A percentile compares a stretch with the other conserved stretches of the same genome.
Conservation (phyloP, 2,888 invertebrate species). For the Crematogaster levior region DNA sequence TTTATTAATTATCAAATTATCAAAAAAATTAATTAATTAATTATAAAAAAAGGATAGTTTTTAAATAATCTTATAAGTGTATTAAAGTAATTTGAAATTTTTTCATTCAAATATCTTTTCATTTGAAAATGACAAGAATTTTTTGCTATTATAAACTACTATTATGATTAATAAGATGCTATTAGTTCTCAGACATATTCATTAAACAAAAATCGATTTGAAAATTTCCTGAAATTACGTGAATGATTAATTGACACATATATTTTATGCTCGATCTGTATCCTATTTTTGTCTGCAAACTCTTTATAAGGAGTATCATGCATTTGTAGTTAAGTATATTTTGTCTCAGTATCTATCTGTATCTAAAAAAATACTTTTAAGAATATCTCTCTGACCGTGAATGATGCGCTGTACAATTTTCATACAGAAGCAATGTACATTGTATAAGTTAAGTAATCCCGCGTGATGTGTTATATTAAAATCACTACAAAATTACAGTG, state of each 20-base stretch:
- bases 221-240: conserved; percentile 10
- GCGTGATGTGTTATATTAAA: conserved; percentile 24
- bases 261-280: conserved; percentile 29
- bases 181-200: not conserved
- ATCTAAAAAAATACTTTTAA: conserved; percentile 32
- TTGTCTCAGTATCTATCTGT: conserved; percentile 33
- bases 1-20: no score
- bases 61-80: no score
- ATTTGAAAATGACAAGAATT: no score
- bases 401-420: conserved; percentile 25
- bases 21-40: no score
- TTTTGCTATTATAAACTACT: not conserved
- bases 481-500: conserved; percentile 16
- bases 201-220: conserved; percentile 12
- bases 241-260: not conserved
- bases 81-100: no score
- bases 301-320: conserved; percentile 26
- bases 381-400: conserved; percentile 16
- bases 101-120: no score
- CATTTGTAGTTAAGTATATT: conserved; percentile 26
- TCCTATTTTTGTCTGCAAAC: conserved; percentile 16
- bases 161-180: not conserved
- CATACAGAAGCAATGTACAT: conserved; percentile 21
- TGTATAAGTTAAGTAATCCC: conserved; percentile 21
- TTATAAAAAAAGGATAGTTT: no score